Conservation (phyloP, 2,888 invertebrate genomes). For the Euproctis similis region DNA sequence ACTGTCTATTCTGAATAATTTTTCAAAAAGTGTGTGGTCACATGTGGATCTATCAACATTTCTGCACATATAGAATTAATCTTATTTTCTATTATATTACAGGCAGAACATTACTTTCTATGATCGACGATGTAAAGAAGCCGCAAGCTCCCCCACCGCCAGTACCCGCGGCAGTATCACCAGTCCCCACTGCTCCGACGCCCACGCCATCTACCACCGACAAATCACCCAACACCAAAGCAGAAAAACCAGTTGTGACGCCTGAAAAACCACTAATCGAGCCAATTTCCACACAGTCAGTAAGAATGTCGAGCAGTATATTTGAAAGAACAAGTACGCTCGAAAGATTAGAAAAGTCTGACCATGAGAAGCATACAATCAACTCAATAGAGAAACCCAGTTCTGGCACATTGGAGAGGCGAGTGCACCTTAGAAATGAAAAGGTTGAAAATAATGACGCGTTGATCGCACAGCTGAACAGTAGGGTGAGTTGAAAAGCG, state of each 20-base stretch:
- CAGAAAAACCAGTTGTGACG: constrained; percentile 9
- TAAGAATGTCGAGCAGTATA: constrained; percentile 13
- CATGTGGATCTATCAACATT: no score
- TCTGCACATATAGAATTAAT: no score
- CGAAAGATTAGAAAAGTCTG: constrained; percentile 36
- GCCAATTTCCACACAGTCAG: constrained; percentile 19
- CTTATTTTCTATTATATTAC: constrained; percentile 5
- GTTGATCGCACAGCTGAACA: constrained; percentile 63
- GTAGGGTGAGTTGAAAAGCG: constrained; percentile 66
- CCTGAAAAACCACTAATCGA: constrained; percentile 25
- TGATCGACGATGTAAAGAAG: constrained; percentile 63
- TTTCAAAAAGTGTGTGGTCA: no score
- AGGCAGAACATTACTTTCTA: constrained; percentile 60
- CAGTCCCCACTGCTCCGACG: neutral
- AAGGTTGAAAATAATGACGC: constrained; percentile 45
- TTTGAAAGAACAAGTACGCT: constrained; percentile 33
- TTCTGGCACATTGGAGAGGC: constrained; percentile 47
- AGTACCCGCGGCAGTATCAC: constrained; percentile 1
- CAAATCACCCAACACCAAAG: constrained; percentile 29
- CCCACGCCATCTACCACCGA: constrained; percentile 12
- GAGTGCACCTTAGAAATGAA: constrained; percentile 33
- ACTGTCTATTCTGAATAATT: no score
- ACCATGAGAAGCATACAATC: constrained; percentile 23
- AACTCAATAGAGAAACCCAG: constrained; percentile 26
- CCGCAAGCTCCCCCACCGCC: constrained; percentile 42